phyloP scores from a whole-genome alignment of 2,888 invertebrate genomes.

The Trissolcus japonicus region DNA sequence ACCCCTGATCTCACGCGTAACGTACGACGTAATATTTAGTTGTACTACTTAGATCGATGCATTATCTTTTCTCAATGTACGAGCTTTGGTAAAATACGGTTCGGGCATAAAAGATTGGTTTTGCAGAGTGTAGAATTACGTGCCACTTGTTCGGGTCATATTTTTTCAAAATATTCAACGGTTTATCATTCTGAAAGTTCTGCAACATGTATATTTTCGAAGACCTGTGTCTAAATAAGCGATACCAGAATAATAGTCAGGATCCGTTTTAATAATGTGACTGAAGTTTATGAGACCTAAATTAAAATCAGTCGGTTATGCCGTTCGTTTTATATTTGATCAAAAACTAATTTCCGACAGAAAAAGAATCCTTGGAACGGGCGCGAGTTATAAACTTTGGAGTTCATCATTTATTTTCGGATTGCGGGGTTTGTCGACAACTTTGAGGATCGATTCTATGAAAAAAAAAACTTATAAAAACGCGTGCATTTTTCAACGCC shows the following conservation, averaged over 20 bases:
- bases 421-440: slow-evolving; percentile 19
- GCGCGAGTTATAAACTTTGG: background rate
- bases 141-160: slow-evolving; percentile 29
- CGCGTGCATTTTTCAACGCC: too few relatives aligned
- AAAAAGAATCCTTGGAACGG: too few relatives aligned
- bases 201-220: slow-evolving; percentile 10
- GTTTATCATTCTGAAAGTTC: slow-evolving; percentile 26
- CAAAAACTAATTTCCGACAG: too few relatives aligned
- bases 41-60: slow-evolving; percentile 44
- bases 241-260: too few relatives aligned
- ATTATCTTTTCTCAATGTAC: slow-evolving; percentile 22
- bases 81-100: slow-evolving; percentile 23
- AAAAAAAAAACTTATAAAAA: background rate
- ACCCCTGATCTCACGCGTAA: background rate
- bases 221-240: background rate
- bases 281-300: too few relatives aligned
- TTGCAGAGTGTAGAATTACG: slow-evolving; percentile 26
- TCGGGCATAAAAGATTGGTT: slow-evolving; percentile 32
- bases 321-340: too few relatives aligned
- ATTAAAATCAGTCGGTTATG: too few relatives aligned
- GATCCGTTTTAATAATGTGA: too few relatives aligned
- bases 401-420: slow-evolving; percentile 19
- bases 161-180: slow-evolving; percentile 10
- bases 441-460: slow-evolving; percentile 18
- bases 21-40: slow-evolving; percentile 44